Evolutionary conservation across 2,113 vertebrate genomes (phyloP), one percentile per base, ranked within the genome.

Genomic region (Ranitomeya variabilis): DNA sequence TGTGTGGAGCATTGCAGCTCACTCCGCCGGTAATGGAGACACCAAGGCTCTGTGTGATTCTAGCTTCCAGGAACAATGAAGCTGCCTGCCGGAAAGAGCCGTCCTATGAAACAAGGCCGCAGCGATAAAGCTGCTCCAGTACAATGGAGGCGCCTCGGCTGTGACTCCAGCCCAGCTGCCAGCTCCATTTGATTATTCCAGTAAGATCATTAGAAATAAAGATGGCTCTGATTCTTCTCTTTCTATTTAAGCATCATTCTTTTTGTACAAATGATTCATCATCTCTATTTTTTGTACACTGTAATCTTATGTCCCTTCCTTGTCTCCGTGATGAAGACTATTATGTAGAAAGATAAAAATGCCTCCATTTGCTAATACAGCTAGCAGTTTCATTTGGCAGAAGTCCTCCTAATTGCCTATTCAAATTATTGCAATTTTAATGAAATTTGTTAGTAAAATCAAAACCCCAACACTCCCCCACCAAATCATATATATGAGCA

Each of bases 161-260:
- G 2, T 57, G 12, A 57, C 77, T 79, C 15, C 23, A 9, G n/a
- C 73, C 19, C 73, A 76, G 73, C 73, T 76, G 73, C 13, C 11
- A 14, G 14, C 55, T 59, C 54, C 4, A 18, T 57, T 80, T 60
- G 11, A 9, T 16, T 80, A 60, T 80, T 26, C 55, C 55, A 31
- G 11, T 37, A 81, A 62, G 15, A 31, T 37, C 79, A 81, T 81
- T 81, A 37, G 57, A 16, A 62, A 81, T 31, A 81, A 60, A 31
- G 59, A 55, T 0, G 6, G 4, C 1, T 79, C 12, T 2, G 52
- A 21, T 21, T 14, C 23, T 54, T 55, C 55, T 57, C 23, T 8
- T 71, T 16, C 23, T 74, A 14, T 37, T 52, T 21, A 78, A 21
- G 2, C 21, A 54, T n/a, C 21, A 55, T 78, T 55, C 76, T 54